Evolutionary conservation across 1,140 invertebrate genomes (phyloP).

Genomic region (Formica exsecta): DNA sequence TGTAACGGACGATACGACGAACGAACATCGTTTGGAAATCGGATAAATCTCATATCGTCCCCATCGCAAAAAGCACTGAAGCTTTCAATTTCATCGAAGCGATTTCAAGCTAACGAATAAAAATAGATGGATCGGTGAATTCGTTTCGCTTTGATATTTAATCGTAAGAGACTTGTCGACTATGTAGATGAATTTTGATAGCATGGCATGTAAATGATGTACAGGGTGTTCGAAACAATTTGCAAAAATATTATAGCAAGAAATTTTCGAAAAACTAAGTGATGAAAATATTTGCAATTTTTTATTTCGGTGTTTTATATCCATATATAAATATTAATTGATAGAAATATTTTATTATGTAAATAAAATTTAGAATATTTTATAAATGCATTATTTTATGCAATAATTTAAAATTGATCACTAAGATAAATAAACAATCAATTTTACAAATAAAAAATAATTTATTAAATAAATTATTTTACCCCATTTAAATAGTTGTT

Average conservation of each 20-base stretch:
- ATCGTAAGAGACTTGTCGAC: constrained; percentile 37
- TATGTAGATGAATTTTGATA: constrained; percentile 44
- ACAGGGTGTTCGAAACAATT: neutral
- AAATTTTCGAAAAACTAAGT: neutral
- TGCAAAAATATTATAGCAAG: too few relatives aligned
- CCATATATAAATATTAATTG: too few relatives aligned
- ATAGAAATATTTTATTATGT: too few relatives aligned
- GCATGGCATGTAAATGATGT: constrained; percentile 15
- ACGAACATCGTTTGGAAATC: constrained; percentile 58
- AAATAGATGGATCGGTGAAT: constrained; percentile 48
- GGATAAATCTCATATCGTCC: constrained; percentile 59
- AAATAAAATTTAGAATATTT: too few relatives aligned
- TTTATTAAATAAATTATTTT: too few relatives aligned
- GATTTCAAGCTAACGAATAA: constrained; percentile 57
- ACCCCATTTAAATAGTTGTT: too few relatives aligned
- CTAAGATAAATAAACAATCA: too few relatives aligned
- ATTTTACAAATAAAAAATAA: too few relatives aligned
- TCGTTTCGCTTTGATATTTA: constrained; percentile 50
- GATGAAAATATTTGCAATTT: too few relatives aligned
- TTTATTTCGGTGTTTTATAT: too few relatives aligned
- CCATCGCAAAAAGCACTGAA: constrained; percentile 44
- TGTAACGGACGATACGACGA: constrained; percentile 52
- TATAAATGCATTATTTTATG: too few relatives aligned
- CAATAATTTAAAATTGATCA: too few relatives aligned
- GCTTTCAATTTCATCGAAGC: constrained; percentile 54